Conservation (phyloP, 2,797 vertebrate genomes). For the Xenops minutus region DNA sequence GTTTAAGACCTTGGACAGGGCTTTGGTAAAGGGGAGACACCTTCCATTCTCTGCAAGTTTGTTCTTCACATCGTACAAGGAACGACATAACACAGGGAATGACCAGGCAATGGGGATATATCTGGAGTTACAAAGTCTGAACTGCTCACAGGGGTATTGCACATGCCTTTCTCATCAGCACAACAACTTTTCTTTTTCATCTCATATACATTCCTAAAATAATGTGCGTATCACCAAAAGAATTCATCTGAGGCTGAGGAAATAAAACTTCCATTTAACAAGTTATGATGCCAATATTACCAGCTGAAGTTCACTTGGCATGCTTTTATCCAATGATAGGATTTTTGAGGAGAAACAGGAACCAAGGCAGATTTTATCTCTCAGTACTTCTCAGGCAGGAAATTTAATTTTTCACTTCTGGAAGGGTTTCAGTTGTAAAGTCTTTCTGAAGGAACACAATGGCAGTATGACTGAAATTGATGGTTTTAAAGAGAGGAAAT, state of each 20-base stretch:
- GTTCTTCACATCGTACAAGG: background rate
- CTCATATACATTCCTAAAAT: background rate
- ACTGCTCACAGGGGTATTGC: background rate
- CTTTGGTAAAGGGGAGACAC: background rate
- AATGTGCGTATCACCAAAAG: background rate
- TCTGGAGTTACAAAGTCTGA: background rate
- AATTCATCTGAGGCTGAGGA: background rate
- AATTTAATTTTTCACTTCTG: background rate
- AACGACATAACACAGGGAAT: background rate
- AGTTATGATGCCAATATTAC: background rate
- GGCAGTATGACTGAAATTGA: background rate
- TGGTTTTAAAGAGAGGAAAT: constrained; percentile 16
- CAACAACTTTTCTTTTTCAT: background rate
- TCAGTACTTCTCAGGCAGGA: background rate
- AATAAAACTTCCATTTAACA: background rate
- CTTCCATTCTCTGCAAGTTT: background rate
- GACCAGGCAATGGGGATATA: background rate
- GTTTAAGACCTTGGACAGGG: background rate
- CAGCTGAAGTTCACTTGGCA: background rate
- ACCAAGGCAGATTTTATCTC: background rate
- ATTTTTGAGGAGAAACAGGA: background rate
- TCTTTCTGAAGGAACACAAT: background rate
- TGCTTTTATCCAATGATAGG: background rate
- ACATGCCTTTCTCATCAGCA: background rate
- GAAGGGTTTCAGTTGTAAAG: constrained; percentile 1